Base-by-base conservation (phyloP, 92 coral and sea anemone species). In the Heteractis magnifica region DNA sequence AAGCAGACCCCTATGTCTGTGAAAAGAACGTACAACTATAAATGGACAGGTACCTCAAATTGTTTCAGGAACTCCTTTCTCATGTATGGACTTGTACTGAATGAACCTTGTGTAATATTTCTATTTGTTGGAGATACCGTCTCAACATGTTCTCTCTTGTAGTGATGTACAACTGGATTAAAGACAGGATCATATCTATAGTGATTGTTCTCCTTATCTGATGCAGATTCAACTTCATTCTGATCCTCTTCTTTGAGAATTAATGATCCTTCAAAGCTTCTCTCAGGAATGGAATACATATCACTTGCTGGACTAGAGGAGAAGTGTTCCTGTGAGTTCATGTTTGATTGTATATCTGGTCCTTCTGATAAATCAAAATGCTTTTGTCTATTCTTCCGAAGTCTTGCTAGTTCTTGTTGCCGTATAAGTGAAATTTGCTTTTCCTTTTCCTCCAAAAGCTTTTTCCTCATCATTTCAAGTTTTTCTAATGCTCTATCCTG, bases 331-430 rank as follows among this genome's bases (percentile, higher is more conserved):
- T 68, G 65, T 6, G 76, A 70, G 34, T 34, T 12, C 18, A 50
- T 12, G 48, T 51, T 65, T 65, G 71, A 58, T 26, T n/a, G 55
- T 65, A n/a, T 5, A 83, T 83, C 77, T 20, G 21, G 70, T 8
- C 18, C 84, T 34, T 48, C 19, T 12, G 56, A 56, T 16, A 64
- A 64, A 71, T 11, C 62, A 26, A 48, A 51, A 51, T 72, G 86
- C 26, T 76, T 70, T 34, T 51, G 77, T 75, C 51, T 81, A 51
- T 81, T 82, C 41, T 77, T 84, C 51, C 88, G 93, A 52, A 93
- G 85, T 81, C 98, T 79, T 73, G 89, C 79, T 56, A 93, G 59
- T 70, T 91, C 98, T 77, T 93, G 93, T 18, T 91, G 94, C 50
- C 88, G 91, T 56, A 93, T 84, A 18, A 79, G 41, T 53, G 76